A percentile compares a stretch with the other conserved stretches of the same genome.
phyloP scores from a whole-genome alignment of 2,797 vertebrate genomes.

The Syndactyla subalaris region DNA sequence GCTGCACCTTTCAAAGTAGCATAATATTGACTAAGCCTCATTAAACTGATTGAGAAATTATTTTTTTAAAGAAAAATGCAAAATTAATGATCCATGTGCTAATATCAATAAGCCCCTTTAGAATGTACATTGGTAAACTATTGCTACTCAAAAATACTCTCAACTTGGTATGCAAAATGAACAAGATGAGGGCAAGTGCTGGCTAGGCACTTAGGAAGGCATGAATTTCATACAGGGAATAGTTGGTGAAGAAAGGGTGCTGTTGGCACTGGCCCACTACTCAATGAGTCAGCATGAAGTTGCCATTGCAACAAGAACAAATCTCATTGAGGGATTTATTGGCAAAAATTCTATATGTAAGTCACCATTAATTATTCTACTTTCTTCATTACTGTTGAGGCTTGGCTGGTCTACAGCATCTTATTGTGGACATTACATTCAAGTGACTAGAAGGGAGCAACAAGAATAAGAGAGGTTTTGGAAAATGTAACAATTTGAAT shows the following conservation, averaged over 20 bases:
- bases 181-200: neutral
- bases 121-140: neutral
- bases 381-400: neutral
- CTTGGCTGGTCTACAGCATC: neutral
- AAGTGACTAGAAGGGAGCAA: neutral
- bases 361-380: neutral
- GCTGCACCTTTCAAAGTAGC: neutral
- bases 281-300: neutral
- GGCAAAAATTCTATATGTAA: neutral
- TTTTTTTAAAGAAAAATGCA: slow-evolving; percentile 14
- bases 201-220: neutral
- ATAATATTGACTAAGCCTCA: slow-evolving; percentile 17
- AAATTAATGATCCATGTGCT: slow-evolving; percentile 29
- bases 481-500: neutral
- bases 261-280: neutral
- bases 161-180: neutral
- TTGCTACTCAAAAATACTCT: neutral
- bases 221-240: neutral
- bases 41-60: slow-evolving; percentile 30
- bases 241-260: neutral
- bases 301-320: neutral
- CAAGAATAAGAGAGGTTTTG: neutral
- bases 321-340: neutral
- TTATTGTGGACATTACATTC: neutral
- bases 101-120: neutral